Evolutionary conservation across 2,888 invertebrate genomes (phyloP), one percentile per base, ranked within the genome.

Genomic region (Mellilla xanthometata): DNA sequence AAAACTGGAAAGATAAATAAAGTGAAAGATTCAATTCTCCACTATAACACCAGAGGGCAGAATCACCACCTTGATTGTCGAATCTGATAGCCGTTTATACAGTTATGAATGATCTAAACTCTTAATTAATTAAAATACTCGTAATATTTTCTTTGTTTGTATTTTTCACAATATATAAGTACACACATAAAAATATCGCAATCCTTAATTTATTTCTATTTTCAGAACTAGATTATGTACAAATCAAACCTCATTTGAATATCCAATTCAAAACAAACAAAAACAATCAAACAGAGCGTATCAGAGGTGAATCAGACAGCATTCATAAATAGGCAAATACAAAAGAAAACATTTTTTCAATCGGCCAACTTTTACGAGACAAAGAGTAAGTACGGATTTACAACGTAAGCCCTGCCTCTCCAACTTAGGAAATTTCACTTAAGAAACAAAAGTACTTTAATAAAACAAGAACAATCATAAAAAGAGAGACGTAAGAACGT

Each of bases 401-500:
- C 78, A 79, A 68, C 75, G 68, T 76, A 76, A 77, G 74, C 78
- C 65, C 72, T 77, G 79, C 76, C 78, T 83, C 81, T 76, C 76
- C 71, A 84, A 86, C 81, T 86, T 80, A 70, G 76, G 71, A 84
- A 80, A 85, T 85, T 86, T 86, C 84, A 85, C 85, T 87, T 84
- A 84, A 81, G 79, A 81, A 86, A 87, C 81, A 85, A 87, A 86
- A 87, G 87, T 86, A 85, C 81, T 84, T 74, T 75, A 87, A 87
- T 87, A 87, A 87, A 87, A 87, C 84, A 86, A 86, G 86, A 86
- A 86, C 85, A 86, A 86, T 85, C 83, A 86, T 87, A 86, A 86
- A 86, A 79, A 77, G 75, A 62, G 75, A 83, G 78, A 85, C 68
- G 82, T 76, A 81, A 62, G 72, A 70, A 76, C 68, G 75, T 62